phyloP scores from a whole-genome alignment of 2,888 invertebrate species.

The Biston stratarius region DNA sequence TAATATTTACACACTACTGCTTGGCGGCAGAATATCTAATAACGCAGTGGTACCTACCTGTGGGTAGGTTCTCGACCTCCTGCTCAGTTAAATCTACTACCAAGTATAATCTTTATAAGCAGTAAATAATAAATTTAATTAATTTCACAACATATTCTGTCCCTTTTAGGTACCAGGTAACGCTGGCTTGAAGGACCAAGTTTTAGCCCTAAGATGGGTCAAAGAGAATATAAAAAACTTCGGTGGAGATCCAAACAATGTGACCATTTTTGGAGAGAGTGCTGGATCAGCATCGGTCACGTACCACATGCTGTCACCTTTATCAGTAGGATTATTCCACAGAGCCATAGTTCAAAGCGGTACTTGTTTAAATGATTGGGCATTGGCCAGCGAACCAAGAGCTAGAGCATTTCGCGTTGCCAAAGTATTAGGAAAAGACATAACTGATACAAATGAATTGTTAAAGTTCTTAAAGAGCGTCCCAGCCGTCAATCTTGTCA shows the following conservation, averaged over 20 bases:
- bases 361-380: slow-evolving; percentile 64
- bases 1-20: too few species aligned
- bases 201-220: slow-evolving; percentile 66
- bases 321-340: slow-evolving; percentile 72
- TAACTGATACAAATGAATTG: slow-evolving; percentile 58
- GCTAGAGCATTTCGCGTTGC: slow-evolving; percentile 65
- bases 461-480: slow-evolving; percentile 58
- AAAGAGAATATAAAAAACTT: slow-evolving; percentile 65
- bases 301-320: slow-evolving; percentile 71
- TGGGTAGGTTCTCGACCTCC: too few species aligned
- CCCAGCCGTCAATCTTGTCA: slow-evolving; percentile 58
- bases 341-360: slow-evolving; percentile 75
- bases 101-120: too few species aligned
- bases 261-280: slow-evolving; percentile 76
- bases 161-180: slow-evolving; percentile 66
- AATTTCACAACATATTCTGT: too few species aligned
- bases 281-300: slow-evolving; percentile 72
- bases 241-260: slow-evolving; percentile 67
- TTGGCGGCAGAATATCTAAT: too few species aligned
- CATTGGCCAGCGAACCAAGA: slow-evolving; percentile 50
- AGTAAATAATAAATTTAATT: too few species aligned
- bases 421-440: slow-evolving; percentile 65
- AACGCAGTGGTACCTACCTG: too few species aligned
- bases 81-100: too few species aligned
- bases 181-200: slow-evolving; percentile 74